Evolutionary conservation across 2,797 vertebrate species (phyloP), one percentile per base, ranked within the genome.

Genomic region (Argyrosomus regius): DNA sequence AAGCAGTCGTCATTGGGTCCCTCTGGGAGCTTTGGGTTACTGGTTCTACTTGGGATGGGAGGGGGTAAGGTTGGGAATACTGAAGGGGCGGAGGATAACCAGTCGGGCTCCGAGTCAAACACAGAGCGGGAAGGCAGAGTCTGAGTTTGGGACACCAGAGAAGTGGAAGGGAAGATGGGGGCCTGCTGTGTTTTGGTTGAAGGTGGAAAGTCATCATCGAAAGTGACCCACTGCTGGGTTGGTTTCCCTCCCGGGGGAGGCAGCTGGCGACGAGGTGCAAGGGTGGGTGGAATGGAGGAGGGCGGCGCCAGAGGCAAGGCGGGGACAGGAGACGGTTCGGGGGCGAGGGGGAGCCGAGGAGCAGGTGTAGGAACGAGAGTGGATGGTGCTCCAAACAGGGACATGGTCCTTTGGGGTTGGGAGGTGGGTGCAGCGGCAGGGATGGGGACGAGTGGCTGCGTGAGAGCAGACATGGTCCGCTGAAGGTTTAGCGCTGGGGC

Each of bases 161-260:
- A 64, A 69, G 70, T 86, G 66, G 90, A 64, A 3, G 77, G 77
- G n/a, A 91, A 74, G 56, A 74, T 5, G 18, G 89, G 78, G 6
- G 73, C 67, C 57, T 76, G 85, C 20, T 73, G 86, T 53, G 88
- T 8, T 69, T 91, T 94, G 46, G 12, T 82, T 22, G 84, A 74
- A 17, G 90, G 58, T 24, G 90, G 84, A 24, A 93, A 91, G 31
- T 92, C 93, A 0, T 99, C 97, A 8, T 99, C 98, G 28, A 99
- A 99, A 0, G 97, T 99, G 83, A 99, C 97, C 98, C 98, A 99
- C 61, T 94, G 96, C 93, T 95, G 96, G 28, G 92, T 83, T 56
- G 87, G 92, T 43, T 93, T 86, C 2, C 80, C 93, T 31, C 75
- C 88, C 12, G 71, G 77, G 49, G 88, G 89, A 68, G 82, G 80